Base-by-base conservation (phyloP, 2,113 vertebrate species). In the Arvicanthis niloticus region DNA sequence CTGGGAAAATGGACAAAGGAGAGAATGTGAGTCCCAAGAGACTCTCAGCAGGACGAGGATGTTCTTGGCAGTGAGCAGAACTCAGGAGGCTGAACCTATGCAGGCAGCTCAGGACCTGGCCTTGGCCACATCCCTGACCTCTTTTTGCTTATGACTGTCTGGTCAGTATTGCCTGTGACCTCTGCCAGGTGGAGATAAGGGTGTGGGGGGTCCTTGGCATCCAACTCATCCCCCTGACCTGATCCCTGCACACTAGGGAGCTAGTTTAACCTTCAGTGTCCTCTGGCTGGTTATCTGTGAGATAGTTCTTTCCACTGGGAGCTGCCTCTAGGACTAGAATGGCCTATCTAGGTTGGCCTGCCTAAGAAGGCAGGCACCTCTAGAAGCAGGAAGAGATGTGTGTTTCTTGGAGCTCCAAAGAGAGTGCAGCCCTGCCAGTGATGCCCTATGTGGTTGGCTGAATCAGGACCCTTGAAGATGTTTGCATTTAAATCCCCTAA, bases 81-180 rank as follows among this genome's bases (percentile, higher is more conserved):
- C 85, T 37, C 62, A 10, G 48, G 80, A 48, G 68, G 37, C 34
- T 0, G 0, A 7, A 2, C 0, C 6, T 0, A 26, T 17, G 0
- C 0, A 1, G 29, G 4, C 4, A 2, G 9, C 65, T 16, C 40
- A 86, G 86, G 34, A 13, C 37, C 45, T 7, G n/a, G 34, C 2
- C 7, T 72, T 7, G 34, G 53, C 1, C 2, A 4, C 22, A 34
- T 13, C 21, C 40, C 8, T 3, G 31, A 10, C 15, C 15, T 15
- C 11, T 26, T 17, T 19, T 3, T 1, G 12, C 68, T 15, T 4
- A 0, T 16, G 1, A 1, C 68, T 0, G 5, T 0, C 29, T 29
- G 0, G 51, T 1, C n/a, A 5, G 78, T 2, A 0, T 15, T 21
- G 8, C 7, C 16, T 3, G 24, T 4, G 40, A 21, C 53, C 37